phyloP scores from a whole-genome alignment of 2,113 vertebrate species.

The Casuarius casuarius region DNA sequence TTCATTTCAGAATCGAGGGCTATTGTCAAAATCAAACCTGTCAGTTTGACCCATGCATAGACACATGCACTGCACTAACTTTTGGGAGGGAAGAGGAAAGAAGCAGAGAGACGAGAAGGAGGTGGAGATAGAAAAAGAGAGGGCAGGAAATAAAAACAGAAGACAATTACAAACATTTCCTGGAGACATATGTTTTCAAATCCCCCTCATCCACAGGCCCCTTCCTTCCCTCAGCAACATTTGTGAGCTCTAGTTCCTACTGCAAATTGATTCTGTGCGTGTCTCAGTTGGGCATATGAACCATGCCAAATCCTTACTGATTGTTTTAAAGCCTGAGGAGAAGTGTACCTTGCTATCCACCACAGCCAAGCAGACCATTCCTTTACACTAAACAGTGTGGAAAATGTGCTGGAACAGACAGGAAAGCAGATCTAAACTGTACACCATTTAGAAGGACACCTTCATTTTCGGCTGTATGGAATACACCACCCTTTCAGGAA shows the following conservation, averaged over 20 bases:
- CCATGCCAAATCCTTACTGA: background rate
- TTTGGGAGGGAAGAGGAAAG: background rate
- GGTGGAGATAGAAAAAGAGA: background rate
- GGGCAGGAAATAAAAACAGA: background rate
- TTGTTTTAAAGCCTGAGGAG: background rate
- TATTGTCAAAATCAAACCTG: background rate
- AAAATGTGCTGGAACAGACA: background rate
- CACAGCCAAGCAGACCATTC: background rate
- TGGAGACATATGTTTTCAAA: background rate
- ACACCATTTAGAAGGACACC: accelerated
- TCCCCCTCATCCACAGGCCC: background rate
- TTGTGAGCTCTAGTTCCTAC: background rate
- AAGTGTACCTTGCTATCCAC: background rate
- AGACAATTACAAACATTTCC: background rate
- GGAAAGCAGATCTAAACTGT: accelerated
- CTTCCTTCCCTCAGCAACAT: background rate
- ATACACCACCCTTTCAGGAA: background rate
- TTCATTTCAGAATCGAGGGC: background rate
- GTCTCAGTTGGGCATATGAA: background rate
- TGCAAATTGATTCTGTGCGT: background rate
- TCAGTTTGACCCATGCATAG: background rate
- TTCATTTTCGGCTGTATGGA: background rate
- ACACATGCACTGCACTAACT: background rate
- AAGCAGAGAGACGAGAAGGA: background rate
- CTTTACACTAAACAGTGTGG: background rate